Evolutionary conservation across 2,888 invertebrate genomes (phyloP).

Genomic region (Chrysomela aeneicollis): DNA sequence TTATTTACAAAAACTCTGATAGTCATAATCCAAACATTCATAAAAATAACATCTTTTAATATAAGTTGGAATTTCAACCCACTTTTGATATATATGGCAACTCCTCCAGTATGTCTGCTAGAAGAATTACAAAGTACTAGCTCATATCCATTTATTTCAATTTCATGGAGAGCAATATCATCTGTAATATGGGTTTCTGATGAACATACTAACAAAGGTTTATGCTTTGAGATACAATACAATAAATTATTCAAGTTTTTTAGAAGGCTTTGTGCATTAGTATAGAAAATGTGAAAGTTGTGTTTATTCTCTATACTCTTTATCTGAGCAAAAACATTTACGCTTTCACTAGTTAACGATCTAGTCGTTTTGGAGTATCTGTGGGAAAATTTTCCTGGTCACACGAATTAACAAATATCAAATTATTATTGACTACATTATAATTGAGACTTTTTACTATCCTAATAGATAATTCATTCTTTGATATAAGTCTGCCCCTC

Average conservation of each 20-base stretch:
- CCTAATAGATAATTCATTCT: conserved; percentile 14
- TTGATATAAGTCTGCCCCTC: conserved; percentile 8
- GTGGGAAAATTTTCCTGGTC: conserved; percentile 8
- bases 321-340: conserved; percentile 1
- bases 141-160: no score
- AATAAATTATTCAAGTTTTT: not conserved
- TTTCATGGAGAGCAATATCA: no score
- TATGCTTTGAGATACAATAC: not conserved
- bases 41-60: conserved; percentile 14
- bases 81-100: conserved; percentile 5
- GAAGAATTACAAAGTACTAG: no score
- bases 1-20: conserved; percentile 8
- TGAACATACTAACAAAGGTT: not conserved
- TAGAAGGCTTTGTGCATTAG: not conserved
- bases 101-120: no score
- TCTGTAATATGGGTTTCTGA: not conserved
- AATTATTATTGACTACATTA: conserved; percentile 8
- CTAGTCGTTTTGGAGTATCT: not conserved
- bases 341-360: no score
- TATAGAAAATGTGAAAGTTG: not conserved
- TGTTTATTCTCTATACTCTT: not conserved
- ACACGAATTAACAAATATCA: conserved; percentile 15
- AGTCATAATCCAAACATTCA: conserved; percentile 17
- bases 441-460: conserved; percentile 8
- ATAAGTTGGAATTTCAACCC: conserved; percentile 17